These are phyloP conservation scores for Eidolon dupreanum DNA, from an alignment of 2,797 vertebrate species.

Conservation along the genomic window DNA sequence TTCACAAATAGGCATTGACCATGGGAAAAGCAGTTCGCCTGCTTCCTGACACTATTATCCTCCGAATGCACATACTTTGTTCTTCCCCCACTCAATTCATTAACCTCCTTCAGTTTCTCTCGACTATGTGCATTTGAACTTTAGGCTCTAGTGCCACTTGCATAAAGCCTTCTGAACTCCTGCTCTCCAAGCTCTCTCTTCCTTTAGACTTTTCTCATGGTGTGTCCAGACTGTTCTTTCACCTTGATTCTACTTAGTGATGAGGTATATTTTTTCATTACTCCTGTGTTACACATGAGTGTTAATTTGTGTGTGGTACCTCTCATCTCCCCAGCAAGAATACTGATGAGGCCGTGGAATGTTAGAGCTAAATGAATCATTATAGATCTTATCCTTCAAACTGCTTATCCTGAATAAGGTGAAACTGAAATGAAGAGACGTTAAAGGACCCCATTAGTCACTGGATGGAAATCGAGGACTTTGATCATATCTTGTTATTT, in stretches of 20 bases:
- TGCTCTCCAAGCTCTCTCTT: not conserved
- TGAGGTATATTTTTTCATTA: not conserved
- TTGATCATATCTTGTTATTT: not conserved
- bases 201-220: not conserved
- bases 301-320: not conserved
- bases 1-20: not conserved
- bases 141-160: not conserved
- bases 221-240: not conserved
- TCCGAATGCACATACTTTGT: not conserved
- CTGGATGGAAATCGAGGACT: not conserved
- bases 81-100: fast-evolving
- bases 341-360: not conserved
- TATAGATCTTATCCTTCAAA: not conserved
- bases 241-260: not conserved
- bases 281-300: not conserved
- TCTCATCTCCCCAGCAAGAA: not conserved
- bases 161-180: not conserved
- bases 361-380: not conserved
- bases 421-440: not conserved
- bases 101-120: not conserved
- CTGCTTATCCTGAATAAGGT: not conserved
- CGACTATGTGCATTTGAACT: not conserved
- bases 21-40: not conserved
- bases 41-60: not conserved
- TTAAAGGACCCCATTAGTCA: not conserved